Evolutionary conservation across 1,140 invertebrate genomes (phyloP).

Genomic region (Leptestheria dahalacensis): DNA sequence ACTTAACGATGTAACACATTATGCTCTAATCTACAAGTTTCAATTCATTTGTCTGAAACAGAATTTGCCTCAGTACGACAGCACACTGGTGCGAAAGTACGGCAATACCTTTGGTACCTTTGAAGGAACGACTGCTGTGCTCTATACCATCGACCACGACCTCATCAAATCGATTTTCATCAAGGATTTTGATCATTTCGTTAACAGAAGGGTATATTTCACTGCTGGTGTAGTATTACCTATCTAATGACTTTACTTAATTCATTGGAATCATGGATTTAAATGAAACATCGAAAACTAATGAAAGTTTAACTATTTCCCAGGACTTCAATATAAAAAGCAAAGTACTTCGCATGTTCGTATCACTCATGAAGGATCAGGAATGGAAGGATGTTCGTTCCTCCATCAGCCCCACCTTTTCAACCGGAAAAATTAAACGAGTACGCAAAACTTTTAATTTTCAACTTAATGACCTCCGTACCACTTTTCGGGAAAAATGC

Average conservation of each 20-base stretch:
- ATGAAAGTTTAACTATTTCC: too few relatives aligned
- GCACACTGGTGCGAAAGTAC: constrained; percentile 5
- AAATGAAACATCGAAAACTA: too few relatives aligned
- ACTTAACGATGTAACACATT: not conserved
- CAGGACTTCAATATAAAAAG: not conserved
- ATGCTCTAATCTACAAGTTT: not conserved
- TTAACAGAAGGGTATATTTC: constrained; percentile 24
- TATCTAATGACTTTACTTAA: not conserved
- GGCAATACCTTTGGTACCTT: constrained; percentile 12
- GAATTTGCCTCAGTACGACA: constrained; percentile 11
- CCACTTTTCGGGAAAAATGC: not conserved
- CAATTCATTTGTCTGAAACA: not conserved
- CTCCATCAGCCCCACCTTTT: constrained; percentile 31
- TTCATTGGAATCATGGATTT: not conserved
- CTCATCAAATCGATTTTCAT: constrained; percentile 37
- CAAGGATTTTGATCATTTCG: constrained; percentile 40
- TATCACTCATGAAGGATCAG: constrained; percentile 15
- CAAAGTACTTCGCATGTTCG: constrained; percentile 7
- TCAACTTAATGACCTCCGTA: too few relatives aligned
- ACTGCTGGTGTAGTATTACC: not conserved
- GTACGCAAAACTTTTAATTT: not conserved
- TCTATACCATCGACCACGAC: constrained; percentile 29
- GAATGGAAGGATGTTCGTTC: constrained; percentile 29
- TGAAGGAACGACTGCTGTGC: constrained; percentile 2
- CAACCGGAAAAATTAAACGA: constrained; percentile 27